These are phyloP conservation scores for Periophthalmodon schlosseri DNA, from an alignment of 2,113 vertebrate species.

Conservation along the genomic window DNA sequence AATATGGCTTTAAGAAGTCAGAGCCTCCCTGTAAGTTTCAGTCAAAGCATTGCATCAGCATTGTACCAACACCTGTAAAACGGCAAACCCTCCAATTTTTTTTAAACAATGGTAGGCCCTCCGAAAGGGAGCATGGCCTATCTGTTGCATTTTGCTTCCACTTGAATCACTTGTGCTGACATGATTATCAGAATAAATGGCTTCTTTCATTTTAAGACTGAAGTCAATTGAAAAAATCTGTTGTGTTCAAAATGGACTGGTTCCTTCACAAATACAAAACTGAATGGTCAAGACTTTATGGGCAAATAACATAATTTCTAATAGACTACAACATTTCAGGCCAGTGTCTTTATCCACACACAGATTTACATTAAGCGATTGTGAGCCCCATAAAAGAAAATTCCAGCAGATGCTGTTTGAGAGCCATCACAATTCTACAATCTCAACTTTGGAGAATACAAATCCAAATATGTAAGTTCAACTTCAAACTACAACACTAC, in stretches of 20 bases:
- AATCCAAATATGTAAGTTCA: constrained; percentile 53
- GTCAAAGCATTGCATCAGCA: too few relatives aligned
- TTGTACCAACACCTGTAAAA: constrained; percentile 16
- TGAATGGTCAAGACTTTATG: constrained; percentile 11
- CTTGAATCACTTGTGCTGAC: constrained; percentile 17
- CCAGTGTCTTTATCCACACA: constrained; percentile 61
- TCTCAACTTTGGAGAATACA: constrained; percentile 61
- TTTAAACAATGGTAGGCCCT: neutral
- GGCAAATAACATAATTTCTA: constrained; percentile 36
- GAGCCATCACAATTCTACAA: constrained; percentile 59
- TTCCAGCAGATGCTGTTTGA: constrained; percentile 38
- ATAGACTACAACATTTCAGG: constrained; percentile 50
- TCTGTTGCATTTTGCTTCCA: constrained; percentile 11
- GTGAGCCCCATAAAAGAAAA: constrained; percentile 52
- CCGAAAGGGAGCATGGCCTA: constrained; percentile 14
- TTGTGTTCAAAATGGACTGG: constrained; percentile 35
- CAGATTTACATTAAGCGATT: constrained; percentile 38
- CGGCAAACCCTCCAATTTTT: constrained; percentile 3
- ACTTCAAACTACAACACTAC: constrained; percentile 59
- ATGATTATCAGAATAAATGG: constrained; percentile 48
- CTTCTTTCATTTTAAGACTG: constrained; percentile 37
- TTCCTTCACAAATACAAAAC: constrained; percentile 44
- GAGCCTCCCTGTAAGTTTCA: constrained; percentile 51
- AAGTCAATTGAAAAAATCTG: constrained; percentile 10
- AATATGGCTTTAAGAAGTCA: constrained; percentile 77